A percentile compares a stretch with the other conserved stretches of the same genome.
Evolutionary conservation across 2,113 vertebrate species (phyloP).

Genomic region (Prinia subflava): DNA sequence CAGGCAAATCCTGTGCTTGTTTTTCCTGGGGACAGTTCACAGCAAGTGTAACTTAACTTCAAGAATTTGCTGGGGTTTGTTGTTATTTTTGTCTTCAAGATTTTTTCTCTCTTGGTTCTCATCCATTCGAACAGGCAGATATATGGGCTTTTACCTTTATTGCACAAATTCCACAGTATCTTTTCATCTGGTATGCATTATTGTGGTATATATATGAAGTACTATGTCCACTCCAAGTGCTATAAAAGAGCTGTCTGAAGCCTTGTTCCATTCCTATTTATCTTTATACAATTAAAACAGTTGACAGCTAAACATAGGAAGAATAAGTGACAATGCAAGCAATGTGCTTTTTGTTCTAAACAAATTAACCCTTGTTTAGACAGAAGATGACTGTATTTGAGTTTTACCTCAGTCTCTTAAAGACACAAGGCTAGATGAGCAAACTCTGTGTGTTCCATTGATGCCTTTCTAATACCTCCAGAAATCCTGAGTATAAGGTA

Average conservation of each 20-base stretch:
- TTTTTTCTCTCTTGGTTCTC: constrained; percentile 2
- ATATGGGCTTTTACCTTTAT: constrained; percentile 33
- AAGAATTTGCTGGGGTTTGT: not conserved
- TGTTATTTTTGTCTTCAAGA: not conserved
- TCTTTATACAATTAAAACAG: constrained; percentile 12
- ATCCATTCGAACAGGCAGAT: not conserved
- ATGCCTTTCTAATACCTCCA: not conserved
- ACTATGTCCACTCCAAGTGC: not conserved
- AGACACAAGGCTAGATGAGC: not conserved
- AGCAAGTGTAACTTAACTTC: not conserved
- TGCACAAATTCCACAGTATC: constrained; percentile 5
- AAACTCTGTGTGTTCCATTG: not conserved
- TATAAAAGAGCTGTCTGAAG: not conserved
- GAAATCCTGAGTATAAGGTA: not conserved
- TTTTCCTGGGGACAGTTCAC: not conserved
- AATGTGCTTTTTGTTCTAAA: not conserved
- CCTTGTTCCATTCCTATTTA: not conserved
- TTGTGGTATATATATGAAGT: constrained; percentile 7
- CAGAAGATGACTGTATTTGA: not conserved
- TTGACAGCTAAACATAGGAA: not conserved
- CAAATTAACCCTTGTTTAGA: not conserved
- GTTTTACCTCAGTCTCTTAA: not conserved
- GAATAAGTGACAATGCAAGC: not conserved
- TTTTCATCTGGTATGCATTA: constrained; percentile 42
- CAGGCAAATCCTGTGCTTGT: not conserved